Evolutionary conservation across 2,113 vertebrate genomes (phyloP).

Genomic region (Carollia perspicillata): DNA sequence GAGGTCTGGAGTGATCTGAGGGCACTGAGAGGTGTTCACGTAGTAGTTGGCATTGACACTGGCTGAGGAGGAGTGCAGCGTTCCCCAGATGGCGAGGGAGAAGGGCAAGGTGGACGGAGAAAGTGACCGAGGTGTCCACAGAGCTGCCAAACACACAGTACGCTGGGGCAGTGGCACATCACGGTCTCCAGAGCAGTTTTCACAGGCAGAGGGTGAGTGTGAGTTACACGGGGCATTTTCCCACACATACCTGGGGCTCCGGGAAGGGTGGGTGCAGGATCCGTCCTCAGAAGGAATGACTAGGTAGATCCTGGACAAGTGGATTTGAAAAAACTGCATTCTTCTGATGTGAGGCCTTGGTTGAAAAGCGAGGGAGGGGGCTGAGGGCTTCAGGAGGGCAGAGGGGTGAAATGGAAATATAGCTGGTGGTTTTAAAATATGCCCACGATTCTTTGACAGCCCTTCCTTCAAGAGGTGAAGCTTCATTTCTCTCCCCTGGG

Average conservation of each 20-base stretch:
- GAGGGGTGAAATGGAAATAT: neutral
- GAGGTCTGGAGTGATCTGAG: neutral
- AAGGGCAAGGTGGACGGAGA: too few relatives aligned
- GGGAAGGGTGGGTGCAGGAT: neutral
- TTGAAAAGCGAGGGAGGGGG: neutral
- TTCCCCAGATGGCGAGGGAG: fast-evolving
- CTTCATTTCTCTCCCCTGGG: neutral
- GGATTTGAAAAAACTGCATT: neutral
- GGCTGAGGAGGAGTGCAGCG: neutral
- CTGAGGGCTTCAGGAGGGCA: neutral
- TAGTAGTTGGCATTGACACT: neutral
- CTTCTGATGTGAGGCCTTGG: neutral
- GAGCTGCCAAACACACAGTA: neutral
- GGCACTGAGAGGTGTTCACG: neutral
- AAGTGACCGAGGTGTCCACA: fast-evolving
- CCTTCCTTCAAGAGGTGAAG: neutral
- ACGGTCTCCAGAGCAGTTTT: too few relatives aligned
- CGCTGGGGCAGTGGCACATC: neutral
- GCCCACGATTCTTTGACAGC: neutral
- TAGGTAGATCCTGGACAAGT: too few relatives aligned
- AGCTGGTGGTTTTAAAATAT: neutral
- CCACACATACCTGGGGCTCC: too few relatives aligned
- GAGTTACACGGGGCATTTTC: neutral
- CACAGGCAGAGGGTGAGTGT: too few relatives aligned
- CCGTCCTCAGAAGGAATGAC: neutral